A percentile compares a stretch with the other conserved stretches of the same genome.
phyloP scores from a whole-genome alignment of 2,113 vertebrate genomes.

The Excalfactoria chinensis region DNA sequence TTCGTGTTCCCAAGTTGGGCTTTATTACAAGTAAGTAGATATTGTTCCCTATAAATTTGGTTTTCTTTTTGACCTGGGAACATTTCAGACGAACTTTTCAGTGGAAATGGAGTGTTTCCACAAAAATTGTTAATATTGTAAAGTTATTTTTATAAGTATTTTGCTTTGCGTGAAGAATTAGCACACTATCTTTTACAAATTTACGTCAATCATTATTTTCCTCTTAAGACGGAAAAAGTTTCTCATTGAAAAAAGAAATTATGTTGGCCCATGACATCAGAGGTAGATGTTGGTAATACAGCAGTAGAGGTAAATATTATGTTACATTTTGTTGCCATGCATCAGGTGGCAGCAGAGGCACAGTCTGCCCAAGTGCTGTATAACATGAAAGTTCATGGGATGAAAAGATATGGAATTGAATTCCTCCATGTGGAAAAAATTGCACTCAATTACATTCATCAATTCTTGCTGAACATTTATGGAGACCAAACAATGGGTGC shows the following conservation, averaged over 20 bases:
- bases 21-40: background rate
- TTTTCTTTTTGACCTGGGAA: background rate
- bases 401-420: no score
- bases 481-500: no score
- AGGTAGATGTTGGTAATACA: no score
- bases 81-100: background rate
- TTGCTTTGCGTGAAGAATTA: background rate
- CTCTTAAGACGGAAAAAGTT: background rate
- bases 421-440: no score
- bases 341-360: no score
- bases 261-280: no score
- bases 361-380: no score
- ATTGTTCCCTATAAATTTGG: background rate
- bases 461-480: no score
- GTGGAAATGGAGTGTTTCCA: background rate
- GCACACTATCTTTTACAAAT: background rate
- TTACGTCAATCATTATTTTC: background rate
- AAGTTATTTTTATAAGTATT: background rate
- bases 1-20: background rate
- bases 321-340: no score
- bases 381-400: no score
- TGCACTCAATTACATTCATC: no score
- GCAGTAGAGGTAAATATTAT: no score
- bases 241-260: background rate
- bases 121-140: background rate